phyloP scores from a whole-genome alignment of 2,888 invertebrate species.

The Dolichopus griseipennis region DNA sequence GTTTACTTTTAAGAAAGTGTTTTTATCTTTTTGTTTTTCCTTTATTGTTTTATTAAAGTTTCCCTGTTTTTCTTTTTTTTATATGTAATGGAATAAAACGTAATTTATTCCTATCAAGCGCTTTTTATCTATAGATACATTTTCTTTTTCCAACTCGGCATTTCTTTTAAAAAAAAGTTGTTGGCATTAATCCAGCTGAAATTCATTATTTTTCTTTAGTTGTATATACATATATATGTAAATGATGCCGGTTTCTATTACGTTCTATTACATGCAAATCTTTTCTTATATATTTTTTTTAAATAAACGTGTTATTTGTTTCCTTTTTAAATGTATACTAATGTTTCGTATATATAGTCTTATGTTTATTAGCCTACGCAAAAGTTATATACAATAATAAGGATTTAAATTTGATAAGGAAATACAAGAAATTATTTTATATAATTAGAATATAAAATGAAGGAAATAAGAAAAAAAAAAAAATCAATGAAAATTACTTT shows the following conservation, averaged over 20 bases:
- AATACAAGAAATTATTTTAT: too few species aligned
- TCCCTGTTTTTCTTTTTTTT: neutral
- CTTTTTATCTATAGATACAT: conserved; percentile 2
- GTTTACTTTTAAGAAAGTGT: neutral
- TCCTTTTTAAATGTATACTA: too few species aligned
- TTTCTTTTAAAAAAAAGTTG: neutral
- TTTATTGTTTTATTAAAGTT: neutral
- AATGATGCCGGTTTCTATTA: neutral
- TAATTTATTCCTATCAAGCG: neutral
- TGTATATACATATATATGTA: too few species aligned
- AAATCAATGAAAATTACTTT: too few species aligned
- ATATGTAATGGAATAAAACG: neutral
- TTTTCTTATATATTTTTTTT: too few species aligned
- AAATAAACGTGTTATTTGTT: too few species aligned
- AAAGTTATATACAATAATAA: too few species aligned
- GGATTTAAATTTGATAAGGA: too few species aligned
- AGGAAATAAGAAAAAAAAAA: too few species aligned
- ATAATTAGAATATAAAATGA: too few species aligned
- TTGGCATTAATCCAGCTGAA: neutral
- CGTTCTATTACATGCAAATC: neutral
- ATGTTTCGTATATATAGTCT: too few species aligned
- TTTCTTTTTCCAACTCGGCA: neutral
- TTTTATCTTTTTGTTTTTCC: neutral
- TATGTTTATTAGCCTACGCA: too few species aligned
- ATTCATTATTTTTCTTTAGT: neutral